Evolutionary conservation across 2,113 vertebrate species (phyloP), one percentile per base, ranked within the genome.

Genomic region (Ovibos moschatus): DNA sequence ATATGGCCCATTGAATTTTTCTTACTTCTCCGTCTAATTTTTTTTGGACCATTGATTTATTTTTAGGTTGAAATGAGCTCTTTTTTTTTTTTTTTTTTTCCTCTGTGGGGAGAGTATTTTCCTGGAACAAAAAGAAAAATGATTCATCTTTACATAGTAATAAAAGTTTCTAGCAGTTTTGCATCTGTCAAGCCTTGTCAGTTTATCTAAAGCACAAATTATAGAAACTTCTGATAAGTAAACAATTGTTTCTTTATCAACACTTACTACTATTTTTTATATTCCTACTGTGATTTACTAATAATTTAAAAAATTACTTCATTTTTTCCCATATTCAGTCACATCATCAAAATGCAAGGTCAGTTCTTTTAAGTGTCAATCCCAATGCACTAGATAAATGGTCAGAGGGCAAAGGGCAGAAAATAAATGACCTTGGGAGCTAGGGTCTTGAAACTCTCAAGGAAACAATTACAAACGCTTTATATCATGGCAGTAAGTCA

Each of bases 391-490:
- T 93, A 97, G 92, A 97, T 90, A 92, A 97, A 97, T 96, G 94
- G 27, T 94, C 94, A 96, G 91, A 92, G 88, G 74, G 74, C 84
- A 96, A 97, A 96, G 87, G 60, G 87, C 64, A 97, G 76, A 88
- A 95, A 90, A 94, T 82, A 87, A 89, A 97, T 94, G 95, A 97
- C 87, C 90, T 97, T 97, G 90, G 84, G 86, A 93, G n/a, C 76
- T 74, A 88, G 89, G 95, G 67, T 97, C 95, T 83, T 96, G 92
- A 83, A 96, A 96, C 89, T 96, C 60, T 97, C 96, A 93, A 96
- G 67, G 97, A 96, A 97, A 96, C 95, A 95, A 96, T 97, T 98
- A 93, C 76, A 78, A 91, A 97, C 95, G 85, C n/a, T 85, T 96
- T 95, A 76, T 92, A 90, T 93, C 84, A 96, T 79, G 81, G 78